These are phyloP conservation scores for Drosophila planitibia DNA, from an alignment of 2,888 invertebrate genomes.

Conservation along the genomic window DNA sequence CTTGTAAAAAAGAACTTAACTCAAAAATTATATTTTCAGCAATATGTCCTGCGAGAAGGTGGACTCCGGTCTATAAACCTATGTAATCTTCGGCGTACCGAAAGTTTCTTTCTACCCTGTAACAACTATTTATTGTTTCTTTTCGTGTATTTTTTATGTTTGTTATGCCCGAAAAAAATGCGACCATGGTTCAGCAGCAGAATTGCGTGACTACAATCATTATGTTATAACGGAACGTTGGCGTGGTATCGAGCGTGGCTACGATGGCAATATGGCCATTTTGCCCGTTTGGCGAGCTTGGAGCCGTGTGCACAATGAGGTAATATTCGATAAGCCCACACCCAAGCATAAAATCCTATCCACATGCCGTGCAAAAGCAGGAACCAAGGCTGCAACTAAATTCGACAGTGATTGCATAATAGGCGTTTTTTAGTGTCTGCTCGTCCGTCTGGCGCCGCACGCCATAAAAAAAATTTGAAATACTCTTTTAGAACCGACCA, in stretches of 20 bases:
- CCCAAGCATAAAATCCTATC: constrained; percentile 17
- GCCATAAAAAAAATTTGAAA: constrained; percentile 72
- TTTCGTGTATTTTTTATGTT: constrained; percentile 39
- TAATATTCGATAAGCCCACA: constrained; percentile 76
- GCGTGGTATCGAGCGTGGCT: constrained; percentile 90
- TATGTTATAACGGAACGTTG: constrained; percentile 92
- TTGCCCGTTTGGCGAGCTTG: constrained; percentile 93
- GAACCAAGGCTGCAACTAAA: constrained; percentile 52
- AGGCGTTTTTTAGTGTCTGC: constrained; percentile 52
- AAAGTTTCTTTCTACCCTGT: constrained; percentile 39
- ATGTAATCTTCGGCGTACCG: background rate
- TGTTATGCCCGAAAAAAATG: constrained; percentile 67
- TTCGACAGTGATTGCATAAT: constrained; percentile 81
- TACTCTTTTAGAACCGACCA: constrained; percentile 53
- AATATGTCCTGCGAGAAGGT: background rate
- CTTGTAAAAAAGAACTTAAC: background rate
- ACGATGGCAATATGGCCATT: constrained; percentile 89
- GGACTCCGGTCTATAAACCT: background rate
- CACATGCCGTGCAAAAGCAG: constrained; percentile 54
- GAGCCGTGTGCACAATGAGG: constrained; percentile 90
- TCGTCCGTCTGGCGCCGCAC: constrained; percentile 75
- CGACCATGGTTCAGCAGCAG: constrained; percentile 75
- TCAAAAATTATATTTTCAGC: background rate
- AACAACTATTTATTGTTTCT: constrained; percentile 50
- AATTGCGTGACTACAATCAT: constrained; percentile 86